A percentile compares a stretch with the other conserved stretches of the same genome.
phyloP scores from a whole-genome alignment of 2,113 vertebrate species.

The Leptodactylus fuscus region DNA sequence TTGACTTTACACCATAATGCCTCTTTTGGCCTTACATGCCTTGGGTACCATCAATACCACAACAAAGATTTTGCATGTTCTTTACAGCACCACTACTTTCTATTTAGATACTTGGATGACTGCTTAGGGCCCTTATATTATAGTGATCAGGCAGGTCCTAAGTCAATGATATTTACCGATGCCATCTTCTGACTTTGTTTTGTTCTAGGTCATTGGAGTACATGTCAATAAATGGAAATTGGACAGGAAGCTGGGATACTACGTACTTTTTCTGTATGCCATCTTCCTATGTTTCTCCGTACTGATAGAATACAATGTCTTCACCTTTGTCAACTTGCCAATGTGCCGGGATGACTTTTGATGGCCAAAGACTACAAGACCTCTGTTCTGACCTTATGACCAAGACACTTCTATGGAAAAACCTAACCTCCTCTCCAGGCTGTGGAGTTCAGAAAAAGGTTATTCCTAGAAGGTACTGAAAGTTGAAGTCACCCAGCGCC shows the following conservation, averaged over 20 bases:
- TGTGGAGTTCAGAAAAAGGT: background rate
- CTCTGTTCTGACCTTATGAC: background rate
- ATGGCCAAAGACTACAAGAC: constrained; percentile 30
- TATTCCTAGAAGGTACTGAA: constrained; percentile 40
- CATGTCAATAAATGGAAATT: constrained; percentile 94
- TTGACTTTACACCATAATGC: no score
- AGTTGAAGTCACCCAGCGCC: background rate
- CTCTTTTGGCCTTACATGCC: background rate
- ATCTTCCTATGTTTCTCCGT: constrained; percentile 96
- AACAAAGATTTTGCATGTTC: background rate
- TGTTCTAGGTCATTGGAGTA: constrained; percentile 86
- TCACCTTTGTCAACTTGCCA: constrained; percentile 98
- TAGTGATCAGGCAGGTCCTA: no score
- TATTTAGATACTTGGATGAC: no score
- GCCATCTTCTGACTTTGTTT: background rate
- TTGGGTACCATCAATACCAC: background rate
- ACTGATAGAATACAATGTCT: constrained; percentile 98
- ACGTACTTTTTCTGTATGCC: constrained; percentile 87
- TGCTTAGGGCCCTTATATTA: no score
- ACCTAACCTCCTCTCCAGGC: background rate
- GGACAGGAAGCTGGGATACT: constrained; percentile 89
- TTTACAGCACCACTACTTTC: no score
- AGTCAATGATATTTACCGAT: background rate
- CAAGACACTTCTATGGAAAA: background rate
- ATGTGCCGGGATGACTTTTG: constrained; percentile 91